Evolutionary conservation across 92 coral and sea anemone species (phyloP).

Genomic region (Pocillopora meandrina): DNA sequence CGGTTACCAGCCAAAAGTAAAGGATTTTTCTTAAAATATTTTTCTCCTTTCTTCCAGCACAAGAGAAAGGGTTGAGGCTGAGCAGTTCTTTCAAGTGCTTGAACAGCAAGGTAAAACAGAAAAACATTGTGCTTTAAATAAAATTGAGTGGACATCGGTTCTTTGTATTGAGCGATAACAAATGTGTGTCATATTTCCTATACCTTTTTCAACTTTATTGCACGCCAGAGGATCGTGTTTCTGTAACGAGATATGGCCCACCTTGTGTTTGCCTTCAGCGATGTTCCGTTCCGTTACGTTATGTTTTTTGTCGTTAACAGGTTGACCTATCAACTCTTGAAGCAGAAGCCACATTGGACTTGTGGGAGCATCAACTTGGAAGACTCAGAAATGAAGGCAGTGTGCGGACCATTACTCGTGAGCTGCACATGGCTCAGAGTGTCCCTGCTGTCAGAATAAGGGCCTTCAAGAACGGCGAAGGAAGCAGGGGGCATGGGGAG

Average conservation of each 20-base stretch:
- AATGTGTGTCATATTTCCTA: no score
- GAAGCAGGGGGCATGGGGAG: constrained; percentile 75
- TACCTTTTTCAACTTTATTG: no score
- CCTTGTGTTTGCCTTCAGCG: background rate
- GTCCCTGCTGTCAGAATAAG: constrained; percentile 92
- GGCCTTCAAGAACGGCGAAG: constrained; percentile 90
- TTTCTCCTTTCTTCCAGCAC: constrained; percentile 22
- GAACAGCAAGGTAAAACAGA: constrained; percentile 76
- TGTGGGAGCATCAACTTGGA: constrained; percentile 93
- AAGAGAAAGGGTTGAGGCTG: constrained; percentile 63
- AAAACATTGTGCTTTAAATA: no score
- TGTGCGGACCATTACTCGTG: constrained; percentile 24
- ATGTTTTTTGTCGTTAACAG: constrained; percentile 25
- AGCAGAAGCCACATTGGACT: constrained; percentile 89
- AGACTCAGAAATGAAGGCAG: constrained; percentile 87
- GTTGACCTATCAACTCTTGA: constrained; percentile 91
- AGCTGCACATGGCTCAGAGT: constrained; percentile 89
- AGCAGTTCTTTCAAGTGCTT: constrained; percentile 87
- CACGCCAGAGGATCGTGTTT: no score
- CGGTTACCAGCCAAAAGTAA: background rate
- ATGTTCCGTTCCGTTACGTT: background rate
- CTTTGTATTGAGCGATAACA: no score
- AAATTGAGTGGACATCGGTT: no score
- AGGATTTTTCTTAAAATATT: background rate
- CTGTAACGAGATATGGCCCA: no score